Conservation (phyloP, 2,888 invertebrate genomes). For the Rapana venosa region DNA sequence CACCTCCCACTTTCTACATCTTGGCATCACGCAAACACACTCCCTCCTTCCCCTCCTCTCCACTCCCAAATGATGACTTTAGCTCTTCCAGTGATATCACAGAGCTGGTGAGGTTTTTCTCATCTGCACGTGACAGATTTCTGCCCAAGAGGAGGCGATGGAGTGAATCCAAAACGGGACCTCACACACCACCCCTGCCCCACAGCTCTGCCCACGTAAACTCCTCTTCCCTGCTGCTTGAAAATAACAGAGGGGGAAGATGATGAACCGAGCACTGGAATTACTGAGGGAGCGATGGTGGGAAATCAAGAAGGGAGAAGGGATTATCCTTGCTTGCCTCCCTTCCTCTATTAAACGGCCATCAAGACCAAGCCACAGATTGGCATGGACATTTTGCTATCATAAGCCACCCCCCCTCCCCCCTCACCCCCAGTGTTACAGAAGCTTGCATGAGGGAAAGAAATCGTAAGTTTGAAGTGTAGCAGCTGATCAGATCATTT, state of each 20-base stretch:
- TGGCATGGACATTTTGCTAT: neutral
- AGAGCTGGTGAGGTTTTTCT: neutral
- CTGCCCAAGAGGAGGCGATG: neutral
- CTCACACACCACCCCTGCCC: neutral
- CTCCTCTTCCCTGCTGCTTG: no score
- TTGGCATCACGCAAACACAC: neutral
- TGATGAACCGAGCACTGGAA: no score
- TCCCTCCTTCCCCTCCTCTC: neutral
- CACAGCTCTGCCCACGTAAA: no score
- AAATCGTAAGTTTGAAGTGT: no score
- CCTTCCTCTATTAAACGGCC: neutral
- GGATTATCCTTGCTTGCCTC: neutral
- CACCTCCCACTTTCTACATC: neutral
- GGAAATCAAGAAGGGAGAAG: neutral
- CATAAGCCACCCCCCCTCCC: neutral
- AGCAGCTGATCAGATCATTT: no score
- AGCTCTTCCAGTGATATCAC: neutral
- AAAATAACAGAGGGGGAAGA: no score
- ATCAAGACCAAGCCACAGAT: neutral
- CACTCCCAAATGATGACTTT: neutral
- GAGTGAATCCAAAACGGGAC: neutral
- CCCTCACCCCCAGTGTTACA: neutral
- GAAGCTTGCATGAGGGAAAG: no score
- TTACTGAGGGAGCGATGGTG: no score
- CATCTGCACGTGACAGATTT: constrained; percentile 15